Conservation (phyloP, 2,113 vertebrate species). For the Silurus meridionalis region DNA sequence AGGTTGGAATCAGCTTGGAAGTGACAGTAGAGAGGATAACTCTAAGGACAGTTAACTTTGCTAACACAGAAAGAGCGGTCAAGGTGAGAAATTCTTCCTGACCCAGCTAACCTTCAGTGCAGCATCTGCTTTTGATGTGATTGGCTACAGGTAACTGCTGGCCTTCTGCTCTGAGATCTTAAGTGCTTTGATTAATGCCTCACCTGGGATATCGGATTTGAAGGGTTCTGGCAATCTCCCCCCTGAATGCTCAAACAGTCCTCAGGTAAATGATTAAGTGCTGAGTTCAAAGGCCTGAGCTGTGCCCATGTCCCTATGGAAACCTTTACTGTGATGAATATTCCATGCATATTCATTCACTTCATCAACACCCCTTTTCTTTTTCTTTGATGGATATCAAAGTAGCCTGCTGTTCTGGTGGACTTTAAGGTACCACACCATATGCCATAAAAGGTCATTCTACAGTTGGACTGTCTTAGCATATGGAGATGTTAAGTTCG, state of each 20-base stretch:
- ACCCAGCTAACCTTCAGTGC: constrained; percentile 62
- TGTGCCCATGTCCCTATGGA: constrained; percentile 59
- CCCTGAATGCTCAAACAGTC: constrained; percentile 50
- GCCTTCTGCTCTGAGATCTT: constrained; percentile 58
- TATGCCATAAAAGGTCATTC: constrained; percentile 65
- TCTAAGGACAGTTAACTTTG: background rate
- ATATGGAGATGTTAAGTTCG: constrained; percentile 18
- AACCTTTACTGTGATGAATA: constrained; percentile 66
- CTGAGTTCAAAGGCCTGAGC: constrained; percentile 60
- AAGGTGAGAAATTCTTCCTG: constrained; percentile 50
- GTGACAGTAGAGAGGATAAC: background rate
- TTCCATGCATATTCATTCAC: constrained; percentile 70
- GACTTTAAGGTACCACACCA: constrained; percentile 60
- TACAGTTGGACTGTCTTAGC: constrained; percentile 34
- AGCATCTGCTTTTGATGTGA: constrained; percentile 36
- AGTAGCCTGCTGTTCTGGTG: constrained; percentile 64
- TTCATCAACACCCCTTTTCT: constrained; percentile 50
- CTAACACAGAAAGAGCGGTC: constrained; percentile 26
- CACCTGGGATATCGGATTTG: constrained; percentile 60
- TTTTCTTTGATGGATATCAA: constrained; percentile 56
- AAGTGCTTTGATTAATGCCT: constrained; percentile 54
- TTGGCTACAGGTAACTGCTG: constrained; percentile 38
- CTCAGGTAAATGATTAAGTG: constrained; percentile 56
- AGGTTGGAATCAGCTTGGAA: background rate
- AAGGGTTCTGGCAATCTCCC: constrained; percentile 31